Evolutionary conservation across 2,888 invertebrate species (phyloP).

Genomic region (Nomada hirtipes): DNA sequence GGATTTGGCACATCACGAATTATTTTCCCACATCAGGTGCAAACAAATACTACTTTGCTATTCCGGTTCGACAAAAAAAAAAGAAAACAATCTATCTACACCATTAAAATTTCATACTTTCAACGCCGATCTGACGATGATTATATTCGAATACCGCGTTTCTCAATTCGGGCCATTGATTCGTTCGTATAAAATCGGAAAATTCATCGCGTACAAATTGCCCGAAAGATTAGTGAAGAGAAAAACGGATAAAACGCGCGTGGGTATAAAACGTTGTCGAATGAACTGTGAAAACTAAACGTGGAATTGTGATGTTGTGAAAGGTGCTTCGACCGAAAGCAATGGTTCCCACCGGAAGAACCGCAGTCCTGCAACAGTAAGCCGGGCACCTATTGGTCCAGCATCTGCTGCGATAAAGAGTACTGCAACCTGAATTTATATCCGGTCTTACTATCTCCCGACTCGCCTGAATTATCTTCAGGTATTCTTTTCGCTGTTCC

Average conservation of each 20-base stretch:
- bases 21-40: too few relatives aligned
- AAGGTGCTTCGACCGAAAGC: conserved; percentile 85
- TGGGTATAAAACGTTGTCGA: background rate
- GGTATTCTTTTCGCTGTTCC: conserved; percentile 80
- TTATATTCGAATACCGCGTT: too few relatives aligned
- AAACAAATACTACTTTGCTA: too few relatives aligned
- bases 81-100: background rate
- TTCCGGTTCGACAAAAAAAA: too few relatives aligned
- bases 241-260: background rate
- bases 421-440: conserved; percentile 86
- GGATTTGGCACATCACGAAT: too few relatives aligned
- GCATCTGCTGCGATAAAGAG: conserved; percentile 86
- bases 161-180: background rate
- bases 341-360: conserved; percentile 88
- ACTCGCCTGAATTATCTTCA: conserved; percentile 85
- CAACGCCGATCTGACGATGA: background rate
- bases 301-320: conserved; percentile 75
- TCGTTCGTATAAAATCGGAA: conserved; percentile 5
- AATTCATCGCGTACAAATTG: conserved; percentile 15
- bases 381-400: conserved; percentile 81
- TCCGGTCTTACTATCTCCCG: conserved; percentile 82
- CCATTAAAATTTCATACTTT: background rate
- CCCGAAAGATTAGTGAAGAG: background rate
- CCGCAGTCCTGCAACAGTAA: conserved; percentile 85
- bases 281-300: conserved; percentile 56